Conservation (phyloP, 2,113 vertebrate species). For the Neotragus moschatus region DNA sequence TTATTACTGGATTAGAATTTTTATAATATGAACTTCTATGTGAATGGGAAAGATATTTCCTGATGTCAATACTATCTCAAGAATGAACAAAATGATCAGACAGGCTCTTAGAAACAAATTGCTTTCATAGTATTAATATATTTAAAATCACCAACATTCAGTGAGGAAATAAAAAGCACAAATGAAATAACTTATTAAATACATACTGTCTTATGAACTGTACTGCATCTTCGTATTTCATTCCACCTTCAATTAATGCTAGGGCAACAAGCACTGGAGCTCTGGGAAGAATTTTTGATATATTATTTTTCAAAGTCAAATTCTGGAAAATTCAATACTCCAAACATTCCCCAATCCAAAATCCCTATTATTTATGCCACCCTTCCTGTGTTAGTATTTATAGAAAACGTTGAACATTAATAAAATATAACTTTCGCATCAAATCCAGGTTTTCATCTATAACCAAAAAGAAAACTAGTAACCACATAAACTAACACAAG, state of each 20-base stretch:
- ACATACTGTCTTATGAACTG: conserved; percentile 99
- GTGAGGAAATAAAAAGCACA: not conserved
- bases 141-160: not conserved
- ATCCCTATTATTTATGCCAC: not conserved
- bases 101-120: not conserved
- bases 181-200: not conserved
- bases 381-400: not conserved
- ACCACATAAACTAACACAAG: not conserved
- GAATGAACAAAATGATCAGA: not conserved
- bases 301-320: not conserved
- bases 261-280: conserved; percentile 98
- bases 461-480: conserved; percentile 3
- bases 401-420: not conserved
- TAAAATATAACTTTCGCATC: not conserved
- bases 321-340: not conserved
- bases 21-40: not conserved
- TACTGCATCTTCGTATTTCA: conserved; percentile 99
- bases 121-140: not conserved
- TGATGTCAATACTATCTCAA: not conserved
- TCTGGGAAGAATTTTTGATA: conserved; percentile 75
- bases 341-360: not conserved
- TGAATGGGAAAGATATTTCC: not conserved
- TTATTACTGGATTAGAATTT: not conserved
- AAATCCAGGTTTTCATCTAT: not conserved
- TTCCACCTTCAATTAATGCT: conserved; percentile 98